Evolutionary conservation across 1,140 invertebrate species (phyloP).

Genomic region (Diabrotica undecimpunctata): DNA sequence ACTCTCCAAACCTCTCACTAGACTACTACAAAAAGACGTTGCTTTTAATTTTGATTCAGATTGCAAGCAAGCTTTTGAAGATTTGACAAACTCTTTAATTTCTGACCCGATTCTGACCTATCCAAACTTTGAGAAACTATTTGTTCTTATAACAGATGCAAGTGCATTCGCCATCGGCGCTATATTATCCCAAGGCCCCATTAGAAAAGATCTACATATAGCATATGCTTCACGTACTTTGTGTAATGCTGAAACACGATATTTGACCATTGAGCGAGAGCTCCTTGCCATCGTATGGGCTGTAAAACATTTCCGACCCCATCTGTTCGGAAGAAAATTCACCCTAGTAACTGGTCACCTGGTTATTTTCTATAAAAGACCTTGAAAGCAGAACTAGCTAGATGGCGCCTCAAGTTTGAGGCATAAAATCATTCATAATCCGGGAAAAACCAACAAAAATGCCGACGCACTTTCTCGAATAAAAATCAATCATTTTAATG

Average conservation of each 20-base stretch:
- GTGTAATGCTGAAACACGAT: too few relatives aligned
- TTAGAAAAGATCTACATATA: slow-evolving; percentile 26
- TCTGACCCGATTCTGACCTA: slow-evolving; percentile 37
- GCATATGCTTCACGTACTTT: too few relatives aligned
- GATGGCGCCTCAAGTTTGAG: not conserved
- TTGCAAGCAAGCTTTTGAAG: too few relatives aligned
- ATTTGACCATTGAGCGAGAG: too few relatives aligned
- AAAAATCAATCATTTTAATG: slow-evolving; percentile 7
- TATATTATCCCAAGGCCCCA: too few relatives aligned
- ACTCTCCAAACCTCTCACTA: too few relatives aligned
- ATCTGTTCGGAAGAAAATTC: slow-evolving; percentile 25
- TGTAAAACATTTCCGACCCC: slow-evolving; percentile 25
- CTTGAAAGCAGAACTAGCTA: not conserved
- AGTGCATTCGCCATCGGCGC: too few relatives aligned
- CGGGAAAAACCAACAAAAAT: slow-evolving; percentile 11
- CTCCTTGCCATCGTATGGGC: slow-evolving; percentile 32
- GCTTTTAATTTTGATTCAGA: too few relatives aligned
- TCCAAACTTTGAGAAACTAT: slow-evolving; percentile 40
- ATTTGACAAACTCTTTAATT: not conserved
- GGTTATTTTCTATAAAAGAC: too few relatives aligned
- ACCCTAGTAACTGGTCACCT: slow-evolving; percentile 8
- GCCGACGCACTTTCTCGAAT: not conserved
- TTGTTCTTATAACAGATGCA: slow-evolving; percentile 44
- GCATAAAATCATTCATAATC: slow-evolving; percentile 4
- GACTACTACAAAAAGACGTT: too few relatives aligned